A percentile compares a stretch with the other conserved stretches of the same genome.
phyloP scores from a whole-genome alignment of 2,113 vertebrate species.

The Anguilla rostrata region DNA sequence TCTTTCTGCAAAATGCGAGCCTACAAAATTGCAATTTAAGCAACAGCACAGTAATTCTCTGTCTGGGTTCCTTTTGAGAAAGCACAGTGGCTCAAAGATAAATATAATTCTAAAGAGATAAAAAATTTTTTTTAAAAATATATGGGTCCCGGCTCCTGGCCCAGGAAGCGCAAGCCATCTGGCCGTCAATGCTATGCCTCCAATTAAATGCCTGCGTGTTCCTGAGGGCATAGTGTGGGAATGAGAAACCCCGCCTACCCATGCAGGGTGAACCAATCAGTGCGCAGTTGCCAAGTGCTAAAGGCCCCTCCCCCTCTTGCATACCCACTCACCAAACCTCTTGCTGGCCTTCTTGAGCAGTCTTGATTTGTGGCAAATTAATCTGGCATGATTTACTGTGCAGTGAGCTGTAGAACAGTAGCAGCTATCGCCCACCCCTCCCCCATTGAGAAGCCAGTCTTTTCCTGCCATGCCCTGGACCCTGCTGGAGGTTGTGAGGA shows the following conservation, averaged over 20 bases:
- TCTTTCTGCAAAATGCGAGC: too few species aligned
- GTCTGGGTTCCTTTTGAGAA: too few species aligned
- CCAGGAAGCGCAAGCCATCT: not conserved
- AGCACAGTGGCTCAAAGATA: not conserved
- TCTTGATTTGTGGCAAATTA: not conserved
- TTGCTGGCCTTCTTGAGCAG: not conserved
- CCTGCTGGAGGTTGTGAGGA: not conserved
- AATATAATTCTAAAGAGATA: not conserved
- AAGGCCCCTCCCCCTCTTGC: not conserved
- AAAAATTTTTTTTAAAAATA: not conserved
- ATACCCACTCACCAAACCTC: not conserved
- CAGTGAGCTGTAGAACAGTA: not conserved
- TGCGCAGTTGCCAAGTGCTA: not conserved
- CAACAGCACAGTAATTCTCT: too few species aligned
- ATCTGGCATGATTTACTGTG: not conserved
- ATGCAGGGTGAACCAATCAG: not conserved
- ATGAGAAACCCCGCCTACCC: not conserved
- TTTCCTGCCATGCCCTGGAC: not conserved
- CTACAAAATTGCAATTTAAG: too few species aligned
- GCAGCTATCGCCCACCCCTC: too few species aligned
- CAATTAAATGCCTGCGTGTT: not conserved
- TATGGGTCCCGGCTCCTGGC: not conserved
- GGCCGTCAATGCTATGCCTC: not conserved
- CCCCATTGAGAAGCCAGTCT: not conserved
- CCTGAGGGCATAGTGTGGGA: not conserved